phyloP scores from a whole-genome alignment of 2,888 invertebrate species.

The Dione juno region DNA sequence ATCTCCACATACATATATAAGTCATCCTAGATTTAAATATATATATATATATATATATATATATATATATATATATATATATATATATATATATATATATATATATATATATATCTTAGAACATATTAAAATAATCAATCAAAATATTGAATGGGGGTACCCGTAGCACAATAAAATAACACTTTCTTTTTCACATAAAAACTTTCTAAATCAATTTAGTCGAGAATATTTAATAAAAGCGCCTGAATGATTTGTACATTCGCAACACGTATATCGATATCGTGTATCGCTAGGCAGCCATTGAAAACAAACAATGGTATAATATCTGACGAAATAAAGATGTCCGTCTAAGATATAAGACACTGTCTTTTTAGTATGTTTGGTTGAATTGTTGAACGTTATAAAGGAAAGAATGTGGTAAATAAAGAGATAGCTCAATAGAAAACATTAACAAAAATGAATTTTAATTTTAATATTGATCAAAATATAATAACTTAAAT shows the following conservation, averaged over 20 bases:
- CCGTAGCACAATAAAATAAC: not conserved
- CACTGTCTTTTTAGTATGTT: not conserved
- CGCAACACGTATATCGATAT: slow-evolving; percentile 14
- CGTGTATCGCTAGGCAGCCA: not conserved
- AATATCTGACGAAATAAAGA: slow-evolving; percentile 1
- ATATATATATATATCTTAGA: too few species aligned
- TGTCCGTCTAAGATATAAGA: not conserved
- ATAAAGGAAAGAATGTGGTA: not conserved
- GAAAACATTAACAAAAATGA: not conserved
- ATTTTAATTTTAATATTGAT: not conserved
- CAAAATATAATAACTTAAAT: too few species aligned
- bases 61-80: too few species aligned
- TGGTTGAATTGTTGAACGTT: not conserved
- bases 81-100: too few species aligned
- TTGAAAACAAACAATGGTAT: slow-evolving; percentile 16
- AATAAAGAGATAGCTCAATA: not conserved
- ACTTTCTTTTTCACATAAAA: slow-evolving; percentile 1
- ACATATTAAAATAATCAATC: not conserved
- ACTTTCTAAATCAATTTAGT: slow-evolving; percentile 16
- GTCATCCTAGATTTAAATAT: too few species aligned
- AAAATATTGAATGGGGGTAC: not conserved
- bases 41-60: too few species aligned
- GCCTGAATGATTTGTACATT: not conserved
- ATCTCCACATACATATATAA: too few species aligned
- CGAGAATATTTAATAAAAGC: not conserved